Evolutionary conservation across 2,888 invertebrate genomes (phyloP).

Genomic region (Euplagia quadripunctaria): DNA sequence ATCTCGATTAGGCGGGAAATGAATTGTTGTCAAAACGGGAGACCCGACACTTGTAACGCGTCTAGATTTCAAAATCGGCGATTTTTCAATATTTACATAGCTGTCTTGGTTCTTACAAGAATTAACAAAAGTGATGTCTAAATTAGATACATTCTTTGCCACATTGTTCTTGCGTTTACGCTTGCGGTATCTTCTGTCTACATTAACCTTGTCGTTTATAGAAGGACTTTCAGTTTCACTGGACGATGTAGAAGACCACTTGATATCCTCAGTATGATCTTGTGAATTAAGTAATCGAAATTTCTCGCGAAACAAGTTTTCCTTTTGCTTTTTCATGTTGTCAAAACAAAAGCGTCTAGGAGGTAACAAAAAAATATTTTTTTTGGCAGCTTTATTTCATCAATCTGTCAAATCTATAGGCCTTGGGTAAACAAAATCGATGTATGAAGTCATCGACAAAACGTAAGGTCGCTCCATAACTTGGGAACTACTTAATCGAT

Average conservation of each 20-base stretch:
- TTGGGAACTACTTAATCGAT: no score
- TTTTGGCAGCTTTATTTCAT: background rate
- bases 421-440: no score
- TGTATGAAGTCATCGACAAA: no score
- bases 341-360: background rate
- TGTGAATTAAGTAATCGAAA: slow-evolving; percentile 74
- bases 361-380: background rate
- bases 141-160: slow-evolving; percentile 65
- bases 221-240: slow-evolving; percentile 71
- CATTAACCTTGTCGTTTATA: slow-evolving; percentile 40
- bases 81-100: slow-evolving; percentile 41
- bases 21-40: slow-evolving; percentile 54
- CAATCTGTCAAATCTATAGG: background rate
- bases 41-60: slow-evolving; percentile 38
- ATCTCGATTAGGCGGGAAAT: slow-evolving; percentile 32
- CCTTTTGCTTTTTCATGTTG: slow-evolving; percentile 66
- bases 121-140: slow-evolving; percentile 68
- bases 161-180: slow-evolving; percentile 72
- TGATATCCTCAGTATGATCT: slow-evolving; percentile 72
- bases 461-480: no score
- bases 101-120: slow-evolving; percentile 43
- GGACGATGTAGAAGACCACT: slow-evolving; percentile 77
- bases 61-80: slow-evolving; percentile 55
- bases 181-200: slow-evolving; percentile 55
- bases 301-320: slow-evolving; percentile 68